Evolutionary conservation across 2,797 vertebrate species (phyloP).

Genomic region (Platalea minor): DNA sequence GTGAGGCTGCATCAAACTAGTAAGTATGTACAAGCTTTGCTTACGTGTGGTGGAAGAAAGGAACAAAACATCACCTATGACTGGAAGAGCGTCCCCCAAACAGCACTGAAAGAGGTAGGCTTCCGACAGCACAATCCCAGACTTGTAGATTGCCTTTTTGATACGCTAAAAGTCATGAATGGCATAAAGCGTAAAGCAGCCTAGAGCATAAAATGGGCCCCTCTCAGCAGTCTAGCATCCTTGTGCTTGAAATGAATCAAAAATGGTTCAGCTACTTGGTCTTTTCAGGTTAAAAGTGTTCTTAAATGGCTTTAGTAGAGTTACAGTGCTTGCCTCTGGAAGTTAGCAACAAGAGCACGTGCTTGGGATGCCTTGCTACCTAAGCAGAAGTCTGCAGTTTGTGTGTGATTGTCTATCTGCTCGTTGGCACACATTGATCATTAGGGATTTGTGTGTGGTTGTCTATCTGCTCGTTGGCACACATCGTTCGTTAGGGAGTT

Average conservation of each 20-base stretch:
- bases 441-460: not conserved
- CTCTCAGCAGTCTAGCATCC: not conserved
- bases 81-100: not conserved
- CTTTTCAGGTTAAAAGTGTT: not conserved
- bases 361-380: fast-evolving
- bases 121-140: not conserved
- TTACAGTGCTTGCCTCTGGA: not conserved
- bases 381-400: not conserved
- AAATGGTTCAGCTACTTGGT: not conserved
- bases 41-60: not conserved
- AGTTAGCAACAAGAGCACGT: not conserved
- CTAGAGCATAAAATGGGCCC: not conserved
- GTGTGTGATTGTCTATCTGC: not conserved
- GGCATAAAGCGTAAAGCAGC: not conserved
- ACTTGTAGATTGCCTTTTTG: not conserved
- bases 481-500: not conserved
- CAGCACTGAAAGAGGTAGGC: not conserved
- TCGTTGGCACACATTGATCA: fast-evolving
- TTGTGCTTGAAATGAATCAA: not conserved
- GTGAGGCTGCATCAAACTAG: not conserved
- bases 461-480: not conserved
- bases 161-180: not conserved
- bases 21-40: not conserved
- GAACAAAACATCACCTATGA: not conserved
- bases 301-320: not conserved